Evolutionary conservation across 2,888 invertebrate species (phyloP).

Genomic region (Watsonalla cultraria): DNA sequence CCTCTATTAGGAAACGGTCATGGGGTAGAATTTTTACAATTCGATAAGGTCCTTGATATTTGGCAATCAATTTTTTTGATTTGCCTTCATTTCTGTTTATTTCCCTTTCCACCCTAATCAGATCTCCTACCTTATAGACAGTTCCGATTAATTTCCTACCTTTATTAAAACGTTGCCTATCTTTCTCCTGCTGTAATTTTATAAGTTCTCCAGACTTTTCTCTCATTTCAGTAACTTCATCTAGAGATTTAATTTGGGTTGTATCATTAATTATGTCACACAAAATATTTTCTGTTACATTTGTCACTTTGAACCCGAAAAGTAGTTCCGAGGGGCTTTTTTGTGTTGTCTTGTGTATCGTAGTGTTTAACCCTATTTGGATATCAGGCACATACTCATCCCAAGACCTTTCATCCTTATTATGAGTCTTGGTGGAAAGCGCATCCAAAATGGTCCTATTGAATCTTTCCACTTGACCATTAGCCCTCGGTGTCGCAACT

Average conservation of each 20-base stretch:
- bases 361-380: slow-evolving; percentile 14
- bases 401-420: slow-evolving; percentile 2
- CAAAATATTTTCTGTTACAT: slow-evolving; percentile 10
- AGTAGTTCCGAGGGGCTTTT: slow-evolving; percentile 16
- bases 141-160: slow-evolving; percentile 3
- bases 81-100: slow-evolving; percentile 1
- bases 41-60: slow-evolving; percentile 16
- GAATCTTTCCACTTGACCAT: slow-evolving; percentile 9
- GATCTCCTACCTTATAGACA: slow-evolving; percentile 1
- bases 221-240: slow-evolving; percentile 6
- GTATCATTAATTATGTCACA: slow-evolving; percentile 7
- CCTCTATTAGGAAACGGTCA: slow-evolving; percentile 18
- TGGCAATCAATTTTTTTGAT: slow-evolving; percentile 8
- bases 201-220: slow-evolving; percentile 6
- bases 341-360: slow-evolving; percentile 10
- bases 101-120: slow-evolving; percentile 2
- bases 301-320: slow-evolving; percentile 12
- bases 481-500: slow-evolving; percentile 4
- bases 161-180: slow-evolving; percentile 6
- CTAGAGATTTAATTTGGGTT: neutral
- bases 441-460: too few relatives aligned
- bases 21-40: slow-evolving; percentile 16
- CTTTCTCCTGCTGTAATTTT: slow-evolving; percentile 5
- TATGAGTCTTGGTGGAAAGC: neutral
- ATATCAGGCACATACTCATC: slow-evolving; percentile 11